phyloP scores from a whole-genome alignment of 2,113 vertebrate genomes.

The Saccopteryx bilineata region DNA sequence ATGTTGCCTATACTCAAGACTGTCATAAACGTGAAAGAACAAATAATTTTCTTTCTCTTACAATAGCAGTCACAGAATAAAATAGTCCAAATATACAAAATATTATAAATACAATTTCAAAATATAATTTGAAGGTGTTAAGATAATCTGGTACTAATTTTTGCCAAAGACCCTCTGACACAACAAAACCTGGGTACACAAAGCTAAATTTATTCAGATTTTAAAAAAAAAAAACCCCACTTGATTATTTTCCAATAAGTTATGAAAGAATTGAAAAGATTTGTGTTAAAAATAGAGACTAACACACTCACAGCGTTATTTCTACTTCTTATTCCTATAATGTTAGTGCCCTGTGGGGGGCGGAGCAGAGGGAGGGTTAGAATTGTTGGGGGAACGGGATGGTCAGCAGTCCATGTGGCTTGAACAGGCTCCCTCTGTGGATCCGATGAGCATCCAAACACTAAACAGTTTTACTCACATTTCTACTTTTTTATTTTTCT shows the following conservation, averaged over 20 bases:
- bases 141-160: background rate
- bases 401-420: background rate
- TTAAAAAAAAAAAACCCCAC: background rate
- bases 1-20: slow-evolving; percentile 42
- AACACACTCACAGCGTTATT: background rate
- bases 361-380: rapidly evolving
- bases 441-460: background rate
- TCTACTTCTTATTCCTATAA: background rate
- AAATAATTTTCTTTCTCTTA: slow-evolving; percentile 40
- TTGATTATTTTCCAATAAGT: slow-evolving; percentile 1
- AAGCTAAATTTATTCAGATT: background rate
- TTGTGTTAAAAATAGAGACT: background rate
- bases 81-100: slow-evolving; percentile 26
- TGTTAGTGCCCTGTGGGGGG: background rate
- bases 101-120: slow-evolving; percentile 26
- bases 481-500: background rate
- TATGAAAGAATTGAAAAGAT: background rate
- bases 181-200: slow-evolving; percentile 13
- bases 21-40: slow-evolving; percentile 32
- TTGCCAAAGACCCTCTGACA: slow-evolving; percentile 3
- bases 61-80: background rate
- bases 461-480: background rate
- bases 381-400: rapidly evolving
- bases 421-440: background rate
- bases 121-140: slow-evolving; percentile 39